Conservation (phyloP, 2,888 invertebrate species). For the Abrostola tripartita region DNA sequence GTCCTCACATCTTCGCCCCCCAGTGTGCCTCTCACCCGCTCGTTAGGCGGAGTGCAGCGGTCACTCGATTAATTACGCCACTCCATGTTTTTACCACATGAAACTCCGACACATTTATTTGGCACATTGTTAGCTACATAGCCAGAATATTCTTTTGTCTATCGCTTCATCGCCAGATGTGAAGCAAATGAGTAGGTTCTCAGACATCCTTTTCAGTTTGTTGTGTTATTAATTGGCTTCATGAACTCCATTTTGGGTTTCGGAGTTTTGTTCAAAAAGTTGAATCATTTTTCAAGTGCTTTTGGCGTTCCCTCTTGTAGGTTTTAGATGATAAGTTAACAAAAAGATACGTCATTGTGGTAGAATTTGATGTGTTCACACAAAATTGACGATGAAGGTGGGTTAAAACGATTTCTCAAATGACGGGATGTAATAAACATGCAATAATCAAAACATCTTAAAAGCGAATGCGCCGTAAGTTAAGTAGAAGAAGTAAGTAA, state of each 20-base stretch:
- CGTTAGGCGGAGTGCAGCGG: conserved; percentile 68
- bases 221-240: conserved; percentile 7
- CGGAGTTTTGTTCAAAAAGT: too few species aligned
- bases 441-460: too few species aligned
- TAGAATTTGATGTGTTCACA: too few species aligned
- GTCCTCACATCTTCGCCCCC: conserved; percentile 19
- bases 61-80: conserved; percentile 72
- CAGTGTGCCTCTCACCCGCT: conserved; percentile 47
- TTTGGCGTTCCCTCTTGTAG: too few species aligned
- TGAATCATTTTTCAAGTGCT: too few species aligned
- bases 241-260: not conserved
- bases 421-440: too few species aligned
- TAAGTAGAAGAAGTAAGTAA: too few species aligned
- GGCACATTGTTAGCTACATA: conserved; percentile 49
- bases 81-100: conserved; percentile 55
- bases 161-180: conserved; percentile 44
- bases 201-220: conserved; percentile 3
- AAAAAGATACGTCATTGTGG: too few species aligned
- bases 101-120: conserved; percentile 48
- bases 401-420: too few species aligned
- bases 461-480: too few species aligned
- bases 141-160: conserved; percentile 44
- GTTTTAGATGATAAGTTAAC: too few species aligned
- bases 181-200: conserved; percentile 30
- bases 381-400: too few species aligned